Evolutionary conservation across 2,888 invertebrate genomes (phyloP).

Genomic region (Stomorhina lunata): DNA sequence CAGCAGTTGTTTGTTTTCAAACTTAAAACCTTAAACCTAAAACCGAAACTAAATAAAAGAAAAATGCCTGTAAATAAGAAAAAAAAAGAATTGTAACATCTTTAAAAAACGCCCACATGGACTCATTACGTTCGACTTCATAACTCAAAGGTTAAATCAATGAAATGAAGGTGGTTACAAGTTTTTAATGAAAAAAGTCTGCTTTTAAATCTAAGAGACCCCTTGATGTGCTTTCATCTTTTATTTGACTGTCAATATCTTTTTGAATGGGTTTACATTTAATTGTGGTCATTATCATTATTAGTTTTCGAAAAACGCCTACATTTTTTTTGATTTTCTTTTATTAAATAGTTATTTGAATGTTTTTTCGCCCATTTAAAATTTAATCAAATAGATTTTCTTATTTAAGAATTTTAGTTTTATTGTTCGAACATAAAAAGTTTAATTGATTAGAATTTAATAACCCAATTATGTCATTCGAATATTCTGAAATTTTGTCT

Average conservation of each 20-base stretch:
- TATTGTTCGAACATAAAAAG: conserved; percentile 8
- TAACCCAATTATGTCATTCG: conserved; percentile 6
- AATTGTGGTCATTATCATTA: conserved; percentile 35
- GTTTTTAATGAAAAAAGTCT: neutral
- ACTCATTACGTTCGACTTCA: conserved; percentile 10
- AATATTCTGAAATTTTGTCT: neutral
- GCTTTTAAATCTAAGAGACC: neutral
- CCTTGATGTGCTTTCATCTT: neutral
- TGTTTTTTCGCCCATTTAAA: neutral
- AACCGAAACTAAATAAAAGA: neutral
- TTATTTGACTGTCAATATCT: neutral
- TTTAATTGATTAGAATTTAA: conserved; percentile 41
- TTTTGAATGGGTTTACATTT: conserved; percentile 11
- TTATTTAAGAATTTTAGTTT: neutral
- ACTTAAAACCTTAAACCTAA: neutral
- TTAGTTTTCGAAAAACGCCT: conserved; percentile 7
- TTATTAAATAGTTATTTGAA: neutral
- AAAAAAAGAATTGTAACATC: conserved; percentile 46
- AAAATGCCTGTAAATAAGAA: too few species aligned
- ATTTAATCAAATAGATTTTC: neutral
- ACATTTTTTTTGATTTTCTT: conserved; percentile 1
- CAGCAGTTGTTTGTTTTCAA: neutral
- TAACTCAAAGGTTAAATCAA: neutral
- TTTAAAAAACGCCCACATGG: conserved; percentile 57
- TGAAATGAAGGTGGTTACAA: neutral